Evolutionary conservation across 1,140 invertebrate genomes (phyloP).

Genomic region (Aphis craccivora): DNA sequence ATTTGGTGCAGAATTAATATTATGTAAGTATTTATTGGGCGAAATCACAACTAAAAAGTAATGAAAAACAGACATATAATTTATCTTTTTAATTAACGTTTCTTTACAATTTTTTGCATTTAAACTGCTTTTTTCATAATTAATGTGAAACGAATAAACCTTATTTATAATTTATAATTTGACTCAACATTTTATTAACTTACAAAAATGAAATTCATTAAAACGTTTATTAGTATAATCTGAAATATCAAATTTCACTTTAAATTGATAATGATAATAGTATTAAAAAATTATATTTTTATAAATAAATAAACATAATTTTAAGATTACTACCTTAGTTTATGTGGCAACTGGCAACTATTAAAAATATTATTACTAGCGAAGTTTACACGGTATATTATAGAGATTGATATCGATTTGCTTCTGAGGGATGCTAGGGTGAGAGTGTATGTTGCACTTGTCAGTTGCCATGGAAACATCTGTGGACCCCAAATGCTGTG

Average conservation of each 20-base stretch:
- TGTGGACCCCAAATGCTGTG: constrained; percentile 46
- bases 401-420: constrained; percentile 56
- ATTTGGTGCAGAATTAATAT: background rate
- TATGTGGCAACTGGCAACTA: background rate
- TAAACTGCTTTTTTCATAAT: background rate
- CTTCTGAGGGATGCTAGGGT: constrained; percentile 47
- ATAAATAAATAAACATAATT: background rate
- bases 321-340: background rate
- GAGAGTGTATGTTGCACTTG: constrained; percentile 52
- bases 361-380: constrained; percentile 26
- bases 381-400: constrained; percentile 36
- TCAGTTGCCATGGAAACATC: constrained; percentile 46
- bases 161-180: background rate
- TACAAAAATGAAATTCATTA: background rate
- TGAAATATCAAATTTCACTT: background rate
- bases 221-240: background rate
- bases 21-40: background rate
- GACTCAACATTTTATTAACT: background rate
- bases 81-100: background rate
- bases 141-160: background rate
- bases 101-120: background rate
- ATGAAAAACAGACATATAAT: background rate
- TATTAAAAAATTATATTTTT: background rate
- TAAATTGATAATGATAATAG: background rate
- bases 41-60: background rate